phyloP scores from a whole-genome alignment of 1,140 invertebrate genomes.

The Pseudomyrmex cubaensis region DNA sequence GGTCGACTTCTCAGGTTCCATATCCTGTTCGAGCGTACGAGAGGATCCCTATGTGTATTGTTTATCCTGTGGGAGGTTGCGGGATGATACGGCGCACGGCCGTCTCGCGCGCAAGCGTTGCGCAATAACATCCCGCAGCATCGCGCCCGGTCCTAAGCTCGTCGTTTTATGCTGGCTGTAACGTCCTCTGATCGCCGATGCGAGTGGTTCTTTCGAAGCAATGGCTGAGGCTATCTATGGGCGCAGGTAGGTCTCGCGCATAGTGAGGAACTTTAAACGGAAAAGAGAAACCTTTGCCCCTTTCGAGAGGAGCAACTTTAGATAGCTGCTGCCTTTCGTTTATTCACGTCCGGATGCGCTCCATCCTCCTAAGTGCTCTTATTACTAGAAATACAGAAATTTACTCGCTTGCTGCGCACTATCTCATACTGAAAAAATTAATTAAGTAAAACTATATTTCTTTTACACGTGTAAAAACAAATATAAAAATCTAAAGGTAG shows the following conservation, averaged over 20 bases:
- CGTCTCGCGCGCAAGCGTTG: conserved; percentile 70
- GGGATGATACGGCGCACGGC: conserved; percentile 64
- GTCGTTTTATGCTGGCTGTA: conserved; percentile 70
- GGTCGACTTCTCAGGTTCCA: conserved; percentile 82
- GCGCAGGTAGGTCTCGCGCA: conserved; percentile 56
- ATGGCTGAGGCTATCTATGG: conserved; percentile 56
- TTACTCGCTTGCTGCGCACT: background rate
- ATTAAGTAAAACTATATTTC: background rate
- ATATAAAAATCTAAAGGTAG: background rate
- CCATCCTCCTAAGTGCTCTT: conserved; percentile 36
- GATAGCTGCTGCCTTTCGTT: conserved; percentile 44
- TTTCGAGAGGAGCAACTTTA: conserved; percentile 48
- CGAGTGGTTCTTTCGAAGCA: conserved; percentile 54
- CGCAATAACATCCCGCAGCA: conserved; percentile 72
- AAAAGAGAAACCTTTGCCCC: conserved; percentile 56
- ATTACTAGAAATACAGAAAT: conserved; percentile 30
- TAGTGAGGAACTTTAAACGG: conserved; percentile 42
- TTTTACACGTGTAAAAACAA: background rate
- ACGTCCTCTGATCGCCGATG: conserved; percentile 67
- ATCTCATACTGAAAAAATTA: background rate
- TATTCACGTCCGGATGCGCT: conserved; percentile 34
- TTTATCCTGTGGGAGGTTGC: conserved; percentile 71
- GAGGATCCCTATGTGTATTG: conserved; percentile 73
- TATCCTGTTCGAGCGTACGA: conserved; percentile 80
- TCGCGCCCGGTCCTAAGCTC: conserved; percentile 66